These are phyloP conservation scores for Scyliorhinus canicula DNA, from an alignment of 2,797 vertebrate species.

Conservation along the genomic window DNA sequence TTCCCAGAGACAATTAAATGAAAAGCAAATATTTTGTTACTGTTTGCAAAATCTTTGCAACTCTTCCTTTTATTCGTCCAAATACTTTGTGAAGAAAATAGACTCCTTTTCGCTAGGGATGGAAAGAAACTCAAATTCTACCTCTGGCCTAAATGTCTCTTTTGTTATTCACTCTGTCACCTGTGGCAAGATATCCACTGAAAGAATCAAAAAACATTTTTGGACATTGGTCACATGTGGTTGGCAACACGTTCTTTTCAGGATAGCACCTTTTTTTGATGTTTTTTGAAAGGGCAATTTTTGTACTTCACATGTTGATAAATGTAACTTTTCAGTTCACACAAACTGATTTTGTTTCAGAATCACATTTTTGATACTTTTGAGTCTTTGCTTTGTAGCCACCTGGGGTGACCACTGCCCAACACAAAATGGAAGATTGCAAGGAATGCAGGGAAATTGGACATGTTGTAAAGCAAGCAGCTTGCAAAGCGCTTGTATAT, in stretches of 20 bases:
- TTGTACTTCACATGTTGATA: not conserved
- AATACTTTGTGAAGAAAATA: not conserved
- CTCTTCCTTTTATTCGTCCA: not conserved
- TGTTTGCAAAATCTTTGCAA: not conserved
- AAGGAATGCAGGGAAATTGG: no score
- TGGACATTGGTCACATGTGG: not conserved
- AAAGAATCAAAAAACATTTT: not conserved
- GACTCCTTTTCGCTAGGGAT: not conserved
- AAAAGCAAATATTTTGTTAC: slow-evolving; percentile 23
- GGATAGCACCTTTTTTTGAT: not conserved
- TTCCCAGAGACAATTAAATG: not conserved
- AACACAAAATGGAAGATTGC: no score
- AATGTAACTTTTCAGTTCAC: not conserved
- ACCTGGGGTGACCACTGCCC: no score
- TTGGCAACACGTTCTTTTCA: not conserved
- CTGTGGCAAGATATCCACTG: not conserved
- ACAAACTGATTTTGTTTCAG: not conserved
- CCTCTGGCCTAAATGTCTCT: not conserved
- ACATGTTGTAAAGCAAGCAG: no score
- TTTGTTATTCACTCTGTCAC: not conserved
- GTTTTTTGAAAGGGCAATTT: not conserved
- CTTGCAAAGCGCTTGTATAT: no score
- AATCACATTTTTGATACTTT: not conserved
- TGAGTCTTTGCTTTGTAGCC: no score
- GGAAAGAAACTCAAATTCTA: not conserved